These are phyloP conservation scores for Drepanosiphum platanoidis DNA, from an alignment of 2,888 invertebrate genomes.

Conservation along the genomic window DNA sequence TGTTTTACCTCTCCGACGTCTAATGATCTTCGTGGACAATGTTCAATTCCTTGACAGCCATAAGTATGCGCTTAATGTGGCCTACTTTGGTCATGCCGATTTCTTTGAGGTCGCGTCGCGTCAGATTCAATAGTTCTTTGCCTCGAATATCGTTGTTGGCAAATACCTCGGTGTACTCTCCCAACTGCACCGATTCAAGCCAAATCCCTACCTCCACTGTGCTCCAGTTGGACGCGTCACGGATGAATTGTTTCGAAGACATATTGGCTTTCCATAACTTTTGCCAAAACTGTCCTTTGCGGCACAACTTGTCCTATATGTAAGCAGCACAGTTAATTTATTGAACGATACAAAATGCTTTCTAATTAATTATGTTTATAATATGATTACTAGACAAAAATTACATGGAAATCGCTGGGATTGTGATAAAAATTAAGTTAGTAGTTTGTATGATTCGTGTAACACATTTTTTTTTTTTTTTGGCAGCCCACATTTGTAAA, in stretches of 20 bases:
- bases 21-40: constrained; percentile 33
- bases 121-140: constrained; percentile 85
- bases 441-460: no score
- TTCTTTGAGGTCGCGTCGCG: constrained; percentile 87
- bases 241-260: constrained; percentile 63
- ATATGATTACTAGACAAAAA: no score
- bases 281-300: constrained; percentile 77
- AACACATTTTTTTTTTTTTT: no score
- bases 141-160: constrained; percentile 92
- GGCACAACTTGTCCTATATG: constrained; percentile 66
- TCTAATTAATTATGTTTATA: neutral
- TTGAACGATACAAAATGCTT: neutral
- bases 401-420: no score
- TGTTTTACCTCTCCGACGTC: neutral
- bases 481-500: no score
- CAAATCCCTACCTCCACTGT: constrained; percentile 89
- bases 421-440: no score
- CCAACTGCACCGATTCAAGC: constrained; percentile 87
- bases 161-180: constrained; percentile 92
- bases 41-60: constrained; percentile 82
- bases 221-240: constrained; percentile 79
- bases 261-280: constrained; percentile 71
- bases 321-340: neutral
- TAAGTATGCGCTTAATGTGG: constrained; percentile 92
- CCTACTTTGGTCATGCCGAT: constrained; percentile 95